Evolutionary conservation across 2,113 vertebrate genomes (phyloP).

Genomic region (Ursus arctos): DNA sequence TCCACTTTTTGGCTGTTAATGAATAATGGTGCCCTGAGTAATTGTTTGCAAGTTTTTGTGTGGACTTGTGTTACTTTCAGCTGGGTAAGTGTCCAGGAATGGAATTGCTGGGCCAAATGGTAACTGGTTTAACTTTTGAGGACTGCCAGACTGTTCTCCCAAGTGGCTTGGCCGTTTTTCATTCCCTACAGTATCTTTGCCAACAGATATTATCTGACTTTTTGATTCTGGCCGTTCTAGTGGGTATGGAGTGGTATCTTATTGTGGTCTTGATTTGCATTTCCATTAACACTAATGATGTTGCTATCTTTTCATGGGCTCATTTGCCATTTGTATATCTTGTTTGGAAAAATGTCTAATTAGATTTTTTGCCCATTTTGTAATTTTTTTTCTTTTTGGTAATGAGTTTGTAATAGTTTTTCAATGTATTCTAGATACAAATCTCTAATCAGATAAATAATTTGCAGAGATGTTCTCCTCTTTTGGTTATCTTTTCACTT

Average conservation of each 20-base stretch:
- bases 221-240: not conserved
- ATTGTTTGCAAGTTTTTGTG: constrained; percentile 16
- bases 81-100: not conserved
- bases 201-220: not conserved
- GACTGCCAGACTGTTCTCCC: not conserved
- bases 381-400: constrained; percentile 10
- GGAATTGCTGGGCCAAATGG: constrained; percentile 8
- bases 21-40: not conserved
- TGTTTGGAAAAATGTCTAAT: constrained; percentile 24
- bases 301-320: not conserved
- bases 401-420: not conserved
- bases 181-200: not conserved
- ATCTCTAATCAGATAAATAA: not conserved
- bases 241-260: not conserved
- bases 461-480: constrained; percentile 8
- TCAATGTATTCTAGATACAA: not conserved
- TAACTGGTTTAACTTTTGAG: constrained; percentile 52
- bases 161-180: not conserved
- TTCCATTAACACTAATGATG: not conserved
- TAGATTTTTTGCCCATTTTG: constrained; percentile 16
- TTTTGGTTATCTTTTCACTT: not conserved
- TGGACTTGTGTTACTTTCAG: constrained; percentile 2
- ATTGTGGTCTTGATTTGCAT: not conserved
- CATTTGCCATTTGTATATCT: not conserved
- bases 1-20: constrained; percentile 1